phyloP scores from a whole-genome alignment of 2,888 invertebrate species.

The Plagodis dolabraria region DNA sequence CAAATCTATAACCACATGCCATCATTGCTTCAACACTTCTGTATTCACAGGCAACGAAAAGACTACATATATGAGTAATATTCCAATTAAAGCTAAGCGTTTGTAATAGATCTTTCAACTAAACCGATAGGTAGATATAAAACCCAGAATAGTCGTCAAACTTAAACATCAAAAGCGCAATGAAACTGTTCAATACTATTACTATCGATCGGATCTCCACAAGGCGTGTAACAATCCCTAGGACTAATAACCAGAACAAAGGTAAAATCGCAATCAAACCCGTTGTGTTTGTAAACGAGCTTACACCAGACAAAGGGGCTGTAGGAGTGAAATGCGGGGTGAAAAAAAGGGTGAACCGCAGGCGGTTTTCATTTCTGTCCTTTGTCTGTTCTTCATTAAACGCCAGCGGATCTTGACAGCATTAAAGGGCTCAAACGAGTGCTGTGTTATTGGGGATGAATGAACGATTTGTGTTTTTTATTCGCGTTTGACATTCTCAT shows the following conservation, averaged over 20 bases:
- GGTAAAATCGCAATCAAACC: slow-evolving; percentile 33
- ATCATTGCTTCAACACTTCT: too few species aligned
- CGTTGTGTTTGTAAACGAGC: slow-evolving; percentile 33
- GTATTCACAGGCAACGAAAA: too few species aligned
- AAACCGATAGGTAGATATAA: too few species aligned
- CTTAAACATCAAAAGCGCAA: not conserved
- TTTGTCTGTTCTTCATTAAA: slow-evolving; percentile 35
- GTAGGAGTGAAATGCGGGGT: slow-evolving; percentile 6
- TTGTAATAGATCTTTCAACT: too few species aligned
- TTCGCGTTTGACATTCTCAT: not conserved
- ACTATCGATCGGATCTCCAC: slow-evolving; percentile 5
- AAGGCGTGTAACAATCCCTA: slow-evolving; percentile 10
- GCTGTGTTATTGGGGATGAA: slow-evolving; percentile 14
- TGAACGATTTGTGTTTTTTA: slow-evolving; percentile 3
- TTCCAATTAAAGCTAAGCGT: too few species aligned
- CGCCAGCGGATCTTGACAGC: slow-evolving; percentile 20
- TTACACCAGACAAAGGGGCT: slow-evolving; percentile 25
- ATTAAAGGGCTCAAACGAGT: slow-evolving; percentile 17
- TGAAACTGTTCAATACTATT: slow-evolving; percentile 4
- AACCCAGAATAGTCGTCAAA: too few species aligned
- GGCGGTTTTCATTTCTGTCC: slow-evolving; percentile 30
- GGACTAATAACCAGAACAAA: slow-evolving; percentile 30
- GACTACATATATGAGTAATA: too few species aligned
- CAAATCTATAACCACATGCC: too few species aligned
- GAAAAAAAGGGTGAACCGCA: slow-evolving; percentile 26